These are phyloP conservation scores for Petaurus breviceps DNA, from an alignment of 2,113 vertebrate genomes.

Conservation along the genomic window DNA sequence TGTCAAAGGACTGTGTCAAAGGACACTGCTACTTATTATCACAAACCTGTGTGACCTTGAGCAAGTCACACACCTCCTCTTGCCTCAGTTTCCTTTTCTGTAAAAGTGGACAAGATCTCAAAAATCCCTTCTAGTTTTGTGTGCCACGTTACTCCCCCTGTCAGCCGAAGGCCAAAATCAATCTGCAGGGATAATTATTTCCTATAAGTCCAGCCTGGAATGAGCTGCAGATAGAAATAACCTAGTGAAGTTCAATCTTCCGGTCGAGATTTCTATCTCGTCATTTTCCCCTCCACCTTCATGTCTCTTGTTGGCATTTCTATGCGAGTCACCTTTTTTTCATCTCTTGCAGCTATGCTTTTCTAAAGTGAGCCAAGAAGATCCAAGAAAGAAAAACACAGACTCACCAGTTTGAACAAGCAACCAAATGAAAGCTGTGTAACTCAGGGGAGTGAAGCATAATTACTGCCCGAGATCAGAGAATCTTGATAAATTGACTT, in stretches of 20 bases:
- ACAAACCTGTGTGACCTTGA: neutral
- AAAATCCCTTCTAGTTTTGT: neutral
- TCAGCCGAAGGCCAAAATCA: conserved; percentile 1
- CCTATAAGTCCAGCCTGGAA: conserved; percentile 2
- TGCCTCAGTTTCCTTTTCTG: neutral
- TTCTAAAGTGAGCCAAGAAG: conserved; percentile 62
- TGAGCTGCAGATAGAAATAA: conserved; percentile 32
- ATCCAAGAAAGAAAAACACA: conserved; percentile 62
- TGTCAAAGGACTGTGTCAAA: neutral
- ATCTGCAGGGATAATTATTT: conserved; percentile 42
- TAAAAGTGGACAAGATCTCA: neutral
- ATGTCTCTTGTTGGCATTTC: conserved; percentile 14
- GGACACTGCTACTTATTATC: neutral
- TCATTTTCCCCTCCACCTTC: conserved; percentile 27
- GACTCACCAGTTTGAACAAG: conserved; percentile 64
- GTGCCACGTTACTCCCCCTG: neutral
- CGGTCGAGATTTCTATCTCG: neutral
- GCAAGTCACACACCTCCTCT: neutral
- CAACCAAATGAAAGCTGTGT: conserved; percentile 62
- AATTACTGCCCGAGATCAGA: conserved; percentile 72
- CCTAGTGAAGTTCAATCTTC: conserved; percentile 19
- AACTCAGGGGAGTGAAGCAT: conserved; percentile 54
- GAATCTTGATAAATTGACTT: conserved; percentile 71
- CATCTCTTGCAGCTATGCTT: conserved; percentile 55
- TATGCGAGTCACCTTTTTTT: conserved; percentile 63